Evolutionary conservation across 2,113 vertebrate species (phyloP).

Genomic region (Xiphophorus couchianus): DNA sequence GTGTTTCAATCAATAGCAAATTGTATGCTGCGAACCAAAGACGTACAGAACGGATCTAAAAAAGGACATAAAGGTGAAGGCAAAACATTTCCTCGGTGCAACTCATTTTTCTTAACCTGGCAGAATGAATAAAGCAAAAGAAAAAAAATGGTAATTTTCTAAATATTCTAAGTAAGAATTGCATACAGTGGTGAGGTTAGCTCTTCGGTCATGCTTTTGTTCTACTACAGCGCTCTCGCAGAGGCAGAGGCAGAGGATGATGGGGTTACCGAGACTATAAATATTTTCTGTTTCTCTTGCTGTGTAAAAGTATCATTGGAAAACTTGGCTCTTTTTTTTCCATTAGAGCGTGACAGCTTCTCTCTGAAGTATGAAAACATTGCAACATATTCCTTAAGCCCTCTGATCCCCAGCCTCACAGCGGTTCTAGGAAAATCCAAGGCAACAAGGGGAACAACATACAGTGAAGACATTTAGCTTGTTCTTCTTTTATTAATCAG

Average conservation of each 20-base stretch:
- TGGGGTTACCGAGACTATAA: constrained; percentile 44
- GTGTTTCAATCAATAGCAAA: constrained; percentile 6
- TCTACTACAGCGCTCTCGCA: constrained; percentile 19
- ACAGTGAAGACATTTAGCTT: constrained; percentile 52
- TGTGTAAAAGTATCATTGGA: constrained; percentile 60
- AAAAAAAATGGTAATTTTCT: not conserved
- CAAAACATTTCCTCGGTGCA: not conserved
- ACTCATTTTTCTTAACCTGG: not conserved
- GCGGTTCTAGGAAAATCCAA: constrained; percentile 34
- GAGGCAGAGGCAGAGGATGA: constrained; percentile 28
- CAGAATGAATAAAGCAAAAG: not conserved
- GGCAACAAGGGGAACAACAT: constrained; percentile 59
- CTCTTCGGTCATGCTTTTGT: constrained; percentile 21
- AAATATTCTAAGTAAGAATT: not conserved
- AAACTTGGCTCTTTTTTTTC: constrained; percentile 71
- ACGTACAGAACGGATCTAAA: constrained; percentile 4
- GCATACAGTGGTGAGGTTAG: not conserved
- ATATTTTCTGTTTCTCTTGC: constrained; percentile 41
- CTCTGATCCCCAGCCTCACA: constrained; percentile 42
- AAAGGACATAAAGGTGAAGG: constrained; percentile 1
- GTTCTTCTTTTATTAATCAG: constrained; percentile 52
- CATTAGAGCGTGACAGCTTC: constrained; percentile 67
- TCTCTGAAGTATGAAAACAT: constrained; percentile 70
- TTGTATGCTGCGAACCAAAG: not conserved
- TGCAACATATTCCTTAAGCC: constrained; percentile 49